Base-by-base conservation (phyloP, 2,113 vertebrate species). In the Seriola quinqueradiata region DNA sequence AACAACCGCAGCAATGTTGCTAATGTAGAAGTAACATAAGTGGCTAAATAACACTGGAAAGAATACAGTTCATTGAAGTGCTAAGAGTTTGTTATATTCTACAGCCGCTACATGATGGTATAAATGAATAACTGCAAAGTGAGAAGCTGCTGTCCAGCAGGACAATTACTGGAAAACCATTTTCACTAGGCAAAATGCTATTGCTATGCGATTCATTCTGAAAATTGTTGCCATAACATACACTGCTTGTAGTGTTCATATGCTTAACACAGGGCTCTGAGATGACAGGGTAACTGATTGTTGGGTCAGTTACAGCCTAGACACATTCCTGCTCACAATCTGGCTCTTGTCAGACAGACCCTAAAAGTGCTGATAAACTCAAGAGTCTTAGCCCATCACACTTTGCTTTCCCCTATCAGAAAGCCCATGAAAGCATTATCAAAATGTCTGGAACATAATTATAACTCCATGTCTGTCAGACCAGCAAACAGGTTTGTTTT, bases 261-360 rank as follows among this genome's bases (percentile, higher is more conserved):
- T 23, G 60, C 69, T 76, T 69, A 73, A 85, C 76, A 44, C 77
- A 82, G 32, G 78, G 73, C 86, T 87, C 48, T 72, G 48, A 73
- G 70, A 82, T 38, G 7, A 65, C 76, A 66, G 82, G 66, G 58
- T 17, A 42, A 72, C 85, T 89, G 82, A 93, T 93, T 90, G 78
- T 3, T 52, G 42, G 59, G 78, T 81, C 80, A 65, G 66, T 83
- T 72, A 65, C 64, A 75, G 79, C 88, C 34, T 9, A 83, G 65
- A 86, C 90, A 78, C 90, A 93, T 93, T 95, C 92, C 86, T 90
- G 60, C 46, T 63, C 54, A 71, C 76, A 89, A 83, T 92, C 94
- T 93, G 87, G 66, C 86, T 90, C 85, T 86, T 74, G 85, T 93
- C 79, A 73, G 84, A 87, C 85, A 72, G 79, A 84, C 71, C 80